Percentiles rank a stretch among this genome's conserved stretches.
phyloP scores from a whole-genome alignment of 2,797 vertebrate species.

The Morus bassanus region DNA sequence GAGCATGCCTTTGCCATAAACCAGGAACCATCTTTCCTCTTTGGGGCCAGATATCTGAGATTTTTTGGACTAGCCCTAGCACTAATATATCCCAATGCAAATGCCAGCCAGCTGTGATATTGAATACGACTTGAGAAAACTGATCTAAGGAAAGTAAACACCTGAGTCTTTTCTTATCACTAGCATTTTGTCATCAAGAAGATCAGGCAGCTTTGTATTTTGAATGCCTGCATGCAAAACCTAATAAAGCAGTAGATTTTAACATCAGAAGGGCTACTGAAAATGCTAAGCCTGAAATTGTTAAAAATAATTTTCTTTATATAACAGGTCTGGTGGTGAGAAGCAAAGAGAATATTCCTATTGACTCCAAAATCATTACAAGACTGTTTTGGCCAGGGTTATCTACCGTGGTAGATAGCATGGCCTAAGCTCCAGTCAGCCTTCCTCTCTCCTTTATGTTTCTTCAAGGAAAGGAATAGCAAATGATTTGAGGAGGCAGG shows the following conservation, averaged over 20 bases:
- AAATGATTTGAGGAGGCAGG: not conserved
- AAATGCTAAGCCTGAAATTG: not conserved
- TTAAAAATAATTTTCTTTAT: not conserved
- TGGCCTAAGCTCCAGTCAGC: not conserved
- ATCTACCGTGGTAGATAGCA: not conserved
- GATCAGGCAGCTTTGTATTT: not conserved
- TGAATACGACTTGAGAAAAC: not conserved
- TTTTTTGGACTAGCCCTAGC: not conserved
- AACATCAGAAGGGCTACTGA: not conserved
- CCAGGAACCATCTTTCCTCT: not conserved
- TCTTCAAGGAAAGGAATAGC: not conserved
- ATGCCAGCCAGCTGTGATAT: not conserved
- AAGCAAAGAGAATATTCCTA: not conserved
- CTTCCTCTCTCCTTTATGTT: not conserved
- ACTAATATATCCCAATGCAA: not conserved
- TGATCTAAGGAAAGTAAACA: not conserved
- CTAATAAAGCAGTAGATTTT: not conserved
- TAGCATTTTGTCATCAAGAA: not conserved
- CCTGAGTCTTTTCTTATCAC: not conserved
- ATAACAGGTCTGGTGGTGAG: not conserved
- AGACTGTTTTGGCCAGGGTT: not conserved
- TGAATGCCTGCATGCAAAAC: not conserved
- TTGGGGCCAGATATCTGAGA: not conserved
- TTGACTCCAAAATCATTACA: not conserved
- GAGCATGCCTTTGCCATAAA: not conserved